These are phyloP conservation scores for Cheiracanthium punctorium DNA, from an alignment of 2,888 invertebrate genomes.

Conservation along the genomic window DNA sequence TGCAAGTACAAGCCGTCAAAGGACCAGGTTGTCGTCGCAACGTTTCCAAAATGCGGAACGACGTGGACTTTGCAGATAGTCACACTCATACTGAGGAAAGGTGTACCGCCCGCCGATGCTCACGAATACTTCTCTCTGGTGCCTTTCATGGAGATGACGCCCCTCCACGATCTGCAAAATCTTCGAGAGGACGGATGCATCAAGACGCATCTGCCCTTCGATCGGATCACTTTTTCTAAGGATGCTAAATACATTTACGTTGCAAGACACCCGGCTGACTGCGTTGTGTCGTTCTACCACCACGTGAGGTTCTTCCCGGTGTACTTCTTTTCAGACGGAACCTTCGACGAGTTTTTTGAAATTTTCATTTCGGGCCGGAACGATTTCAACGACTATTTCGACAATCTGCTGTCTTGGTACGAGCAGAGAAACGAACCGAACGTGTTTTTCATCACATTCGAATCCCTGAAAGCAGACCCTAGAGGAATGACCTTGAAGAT, in stretches of 20 bases:
- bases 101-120: not conserved
- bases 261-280: constrained; percentile 77
- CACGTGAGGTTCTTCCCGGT: constrained; percentile 71
- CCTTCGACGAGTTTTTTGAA: constrained; percentile 75
- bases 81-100: constrained; percentile 27
- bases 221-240: constrained; percentile 58
- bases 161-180: not conserved
- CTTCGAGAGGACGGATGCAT: constrained; percentile 54
- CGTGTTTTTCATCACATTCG: constrained; percentile 76
- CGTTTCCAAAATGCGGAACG: constrained; percentile 63
- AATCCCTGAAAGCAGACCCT: constrained; percentile 75
- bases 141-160: constrained; percentile 51
- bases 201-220: constrained; percentile 74
- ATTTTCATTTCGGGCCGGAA: constrained; percentile 76
- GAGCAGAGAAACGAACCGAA: constrained; percentile 73
- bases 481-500: constrained; percentile 68
- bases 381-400: constrained; percentile 68
- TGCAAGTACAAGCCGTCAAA: constrained; percentile 22
- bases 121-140: constrained; percentile 30
- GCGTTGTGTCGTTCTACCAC: constrained; percentile 76
- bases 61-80: constrained; percentile 54
- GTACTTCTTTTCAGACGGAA: constrained; percentile 54
- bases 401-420: constrained; percentile 63
- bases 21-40: constrained; percentile 30
- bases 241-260: constrained; percentile 75